Conservation (phyloP, 2,888 invertebrate species). For the Loripinus fragilis region DNA sequence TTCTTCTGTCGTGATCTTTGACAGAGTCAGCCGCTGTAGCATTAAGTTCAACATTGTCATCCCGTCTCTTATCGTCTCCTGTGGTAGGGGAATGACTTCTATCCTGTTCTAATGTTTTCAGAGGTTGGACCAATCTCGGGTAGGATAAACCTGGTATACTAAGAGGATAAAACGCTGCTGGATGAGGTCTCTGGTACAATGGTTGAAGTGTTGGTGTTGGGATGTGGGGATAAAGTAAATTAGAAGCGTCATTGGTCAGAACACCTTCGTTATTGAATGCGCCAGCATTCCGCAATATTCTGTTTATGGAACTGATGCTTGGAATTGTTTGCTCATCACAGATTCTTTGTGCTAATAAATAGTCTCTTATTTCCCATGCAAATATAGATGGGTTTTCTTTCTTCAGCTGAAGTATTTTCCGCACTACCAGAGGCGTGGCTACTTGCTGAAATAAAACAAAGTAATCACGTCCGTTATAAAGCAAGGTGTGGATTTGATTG, state of each 20-base stretch:
- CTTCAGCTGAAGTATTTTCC: slow-evolving; percentile 96
- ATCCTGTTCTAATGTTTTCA: slow-evolving; percentile 50
- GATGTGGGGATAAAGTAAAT: slow-evolving; percentile 55
- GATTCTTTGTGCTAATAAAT: slow-evolving; percentile 93
- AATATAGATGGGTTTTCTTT: slow-evolving; percentile 98
- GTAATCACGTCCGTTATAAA: too few species aligned
- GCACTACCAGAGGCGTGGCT: slow-evolving; percentile 97
- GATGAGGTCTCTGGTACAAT: slow-evolving; percentile 53
- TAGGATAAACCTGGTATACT: slow-evolving; percentile 77
- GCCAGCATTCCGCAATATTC: slow-evolving; percentile 89
- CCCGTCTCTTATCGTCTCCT: neutral
- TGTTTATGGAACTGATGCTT: slow-evolving; percentile 96
- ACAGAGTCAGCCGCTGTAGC: neutral
- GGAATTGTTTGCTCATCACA: slow-evolving; percentile 91
- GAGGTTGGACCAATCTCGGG: slow-evolving; percentile 74
- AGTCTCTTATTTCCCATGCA: slow-evolving; percentile 98
- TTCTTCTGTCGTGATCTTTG: neutral
- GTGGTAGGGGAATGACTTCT: slow-evolving; percentile 25
- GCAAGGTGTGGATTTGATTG: too few species aligned
- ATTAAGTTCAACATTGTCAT: neutral
- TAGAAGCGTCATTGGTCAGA: slow-evolving; percentile 44
- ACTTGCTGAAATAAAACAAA: slow-evolving; percentile 86
- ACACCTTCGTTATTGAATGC: slow-evolving; percentile 61
- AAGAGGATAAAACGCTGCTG: slow-evolving; percentile 61
- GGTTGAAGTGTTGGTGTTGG: slow-evolving; percentile 52